Evolutionary conservation across 1,140 invertebrate species (phyloP).

Genomic region (Saxidomus purpurata): DNA sequence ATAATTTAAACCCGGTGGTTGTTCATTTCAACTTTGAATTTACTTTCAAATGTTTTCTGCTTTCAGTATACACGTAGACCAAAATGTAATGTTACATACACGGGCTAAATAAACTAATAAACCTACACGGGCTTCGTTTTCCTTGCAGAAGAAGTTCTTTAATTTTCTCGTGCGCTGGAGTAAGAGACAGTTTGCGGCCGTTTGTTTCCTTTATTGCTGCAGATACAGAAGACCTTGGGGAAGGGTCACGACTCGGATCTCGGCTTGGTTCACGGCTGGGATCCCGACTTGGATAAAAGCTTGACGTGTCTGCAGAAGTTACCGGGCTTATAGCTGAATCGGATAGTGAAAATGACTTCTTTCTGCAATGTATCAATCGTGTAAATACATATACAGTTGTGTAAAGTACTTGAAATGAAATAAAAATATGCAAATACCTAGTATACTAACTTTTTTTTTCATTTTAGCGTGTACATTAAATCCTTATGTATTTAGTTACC

Average conservation of each 20-base stretch:
- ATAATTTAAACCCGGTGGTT: too few species aligned
- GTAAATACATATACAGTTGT: too few species aligned
- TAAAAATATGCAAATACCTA: too few species aligned
- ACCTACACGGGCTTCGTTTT: constrained; percentile 38
- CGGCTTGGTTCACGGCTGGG: constrained; percentile 11
- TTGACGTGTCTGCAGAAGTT: constrained; percentile 53
- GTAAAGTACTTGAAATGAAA: too few species aligned
- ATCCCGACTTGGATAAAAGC: constrained; percentile 24
- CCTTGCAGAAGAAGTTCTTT: constrained; percentile 31
- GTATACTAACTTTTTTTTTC: too few species aligned
- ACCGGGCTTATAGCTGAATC: constrained; percentile 50
- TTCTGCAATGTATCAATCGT: constrained; percentile 2
- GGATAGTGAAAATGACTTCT: constrained; percentile 63
- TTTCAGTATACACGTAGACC: too few species aligned
- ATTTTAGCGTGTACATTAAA: too few species aligned
- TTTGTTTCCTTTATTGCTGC: background rate
- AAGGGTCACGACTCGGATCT: constrained; percentile 33
- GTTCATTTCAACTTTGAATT: too few species aligned
- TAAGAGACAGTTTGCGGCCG: background rate
- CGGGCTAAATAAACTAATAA: too few species aligned
- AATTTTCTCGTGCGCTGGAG: constrained; percentile 41
- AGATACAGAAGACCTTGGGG: constrained; percentile 42
- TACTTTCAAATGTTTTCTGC: too few species aligned
- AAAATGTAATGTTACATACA: too few species aligned
- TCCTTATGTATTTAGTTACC: too few species aligned